phyloP scores from a whole-genome alignment of 2,113 vertebrate species.

The Chunga burmeisteri region DNA sequence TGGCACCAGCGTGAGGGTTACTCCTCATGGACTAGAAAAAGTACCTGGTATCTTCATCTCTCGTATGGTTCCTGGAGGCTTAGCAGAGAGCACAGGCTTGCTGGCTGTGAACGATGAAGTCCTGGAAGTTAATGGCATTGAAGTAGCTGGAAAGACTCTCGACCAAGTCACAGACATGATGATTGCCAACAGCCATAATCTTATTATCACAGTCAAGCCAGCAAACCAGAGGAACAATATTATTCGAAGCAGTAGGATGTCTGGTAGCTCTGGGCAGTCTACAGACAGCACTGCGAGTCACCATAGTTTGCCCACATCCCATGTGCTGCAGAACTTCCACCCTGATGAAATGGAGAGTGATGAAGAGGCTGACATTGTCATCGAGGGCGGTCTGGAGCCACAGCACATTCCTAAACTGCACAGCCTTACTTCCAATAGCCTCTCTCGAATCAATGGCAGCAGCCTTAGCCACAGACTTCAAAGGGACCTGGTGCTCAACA shows the following conservation, averaged over 20 bases:
- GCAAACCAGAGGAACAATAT: slow-evolving; percentile 98
- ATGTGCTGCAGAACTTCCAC: slow-evolving; percentile 79
- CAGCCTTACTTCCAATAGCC: slow-evolving; percentile 74
- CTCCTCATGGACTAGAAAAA: slow-evolving; percentile 93
- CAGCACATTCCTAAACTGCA: slow-evolving; percentile 72
- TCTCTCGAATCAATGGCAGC: slow-evolving; percentile 85
- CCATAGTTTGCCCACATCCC: slow-evolving; percentile 75
- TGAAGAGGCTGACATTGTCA: slow-evolving; percentile 92
- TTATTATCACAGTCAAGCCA: slow-evolving; percentile 96
- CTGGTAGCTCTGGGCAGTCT: slow-evolving; percentile 90
- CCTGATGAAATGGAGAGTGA: slow-evolving; percentile 94
- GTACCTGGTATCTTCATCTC: slow-evolving; percentile 98
- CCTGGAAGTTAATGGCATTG: slow-evolving; percentile 98
- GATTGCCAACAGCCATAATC: slow-evolving; percentile 99
- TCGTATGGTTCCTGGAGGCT: slow-evolving; percentile 92
- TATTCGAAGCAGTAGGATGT: slow-evolving; percentile 87
- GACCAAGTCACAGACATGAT: slow-evolving; percentile 99
- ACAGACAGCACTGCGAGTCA: slow-evolving; percentile 88
- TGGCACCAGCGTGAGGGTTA: slow-evolving; percentile 92
- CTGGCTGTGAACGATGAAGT: slow-evolving; percentile 99
- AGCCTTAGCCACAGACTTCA: slow-evolving; percentile 83
- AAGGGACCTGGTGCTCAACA: slow-evolving; percentile 82
- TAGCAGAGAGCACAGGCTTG: slow-evolving; percentile 95
- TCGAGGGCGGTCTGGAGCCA: slow-evolving; percentile 86
- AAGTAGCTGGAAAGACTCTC: slow-evolving; percentile 94